Evolutionary conservation across 2,888 invertebrate species (phyloP), one percentile per base, ranked within the genome.

Genomic region (Orgyia antiqua): DNA sequence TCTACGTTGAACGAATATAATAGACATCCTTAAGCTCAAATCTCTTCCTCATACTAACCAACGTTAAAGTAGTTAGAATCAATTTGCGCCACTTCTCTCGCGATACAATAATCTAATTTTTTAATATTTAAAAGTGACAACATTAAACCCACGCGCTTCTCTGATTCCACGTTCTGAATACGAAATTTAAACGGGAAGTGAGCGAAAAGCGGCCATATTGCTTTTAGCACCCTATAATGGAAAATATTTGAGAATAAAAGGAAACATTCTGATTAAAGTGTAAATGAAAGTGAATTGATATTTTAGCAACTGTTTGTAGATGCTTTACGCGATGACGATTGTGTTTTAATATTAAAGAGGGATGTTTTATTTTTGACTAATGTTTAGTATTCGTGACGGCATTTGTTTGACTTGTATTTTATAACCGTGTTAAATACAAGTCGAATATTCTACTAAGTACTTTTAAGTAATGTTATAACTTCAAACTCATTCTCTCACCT

Each of bases 161-260:
- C 54, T 60, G 58, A 63, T 56, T 61, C 53, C 71, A 61, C 65
- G 79, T 65, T 72, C 58, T 70, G 84, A 78, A 84, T 83, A 71
- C 71, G 41, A 79, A 83, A 75, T 80, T 45, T 60, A 57, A 65
- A 61, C 59, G 66, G 60, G 65, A 64, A 71, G 50, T 58, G 65
- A 60, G 60, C 64, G 63, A 64, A 71, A 64, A 65, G 65, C 70
- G 50, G 77, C 79, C 78, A 78, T 82, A 44, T 75, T 80, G 78
- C 76, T 80, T 76, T 79, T 77, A 79, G 66, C 72, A 73, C 74
- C 78, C 78, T 79, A 79, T 83, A 78, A 76, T 70, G 68, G 68
- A 67, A 62, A 67, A 58, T 61, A 53, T 61, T 59, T 45, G 56
- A 52, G 66, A 69, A 67, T 71, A 70, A 72, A 73, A 69, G 67